Conservation (phyloP, 1,140 invertebrate species). For the Thaumetopoea pityocampa region DNA sequence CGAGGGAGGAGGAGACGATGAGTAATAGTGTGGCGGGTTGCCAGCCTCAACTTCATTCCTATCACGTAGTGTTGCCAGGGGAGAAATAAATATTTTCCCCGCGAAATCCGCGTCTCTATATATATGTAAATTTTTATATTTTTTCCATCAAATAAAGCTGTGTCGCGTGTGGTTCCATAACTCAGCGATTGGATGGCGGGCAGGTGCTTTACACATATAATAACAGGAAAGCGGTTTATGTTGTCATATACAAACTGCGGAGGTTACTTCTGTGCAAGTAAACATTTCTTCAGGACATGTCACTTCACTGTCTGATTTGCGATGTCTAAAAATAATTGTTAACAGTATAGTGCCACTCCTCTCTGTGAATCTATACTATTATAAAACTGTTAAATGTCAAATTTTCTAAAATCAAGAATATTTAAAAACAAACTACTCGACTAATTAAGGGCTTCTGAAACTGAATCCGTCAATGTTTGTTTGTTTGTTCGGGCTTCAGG, state of each 20-base stretch:
- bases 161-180: conserved; percentile 35
- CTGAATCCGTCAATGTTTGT: no score
- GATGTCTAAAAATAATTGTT: no score
- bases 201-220: conserved; percentile 16
- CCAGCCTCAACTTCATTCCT: conserved; percentile 12
- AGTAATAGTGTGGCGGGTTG: conserved; percentile 17
- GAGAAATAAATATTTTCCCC: conserved; percentile 58
- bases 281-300: no score
- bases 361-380: no score
- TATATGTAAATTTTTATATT: conserved; percentile 71
- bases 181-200: conserved; percentile 15
- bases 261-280: not conserved
- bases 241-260: not conserved
- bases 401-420: no score
- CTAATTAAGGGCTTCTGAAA: no score
- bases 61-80: conserved; percentile 45
- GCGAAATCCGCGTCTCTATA: conserved; percentile 47
- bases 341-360: no score
- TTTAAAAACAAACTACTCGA: no score
- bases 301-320: no score
- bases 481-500: no score
- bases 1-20: conserved; percentile 14
- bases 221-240: not conserved
- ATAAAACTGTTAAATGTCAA: no score
- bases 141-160: conserved; percentile 37